Evolutionary conservation across 2,113 vertebrate genomes (phyloP).

Genomic region (Myrmecobius fasciatus): DNA sequence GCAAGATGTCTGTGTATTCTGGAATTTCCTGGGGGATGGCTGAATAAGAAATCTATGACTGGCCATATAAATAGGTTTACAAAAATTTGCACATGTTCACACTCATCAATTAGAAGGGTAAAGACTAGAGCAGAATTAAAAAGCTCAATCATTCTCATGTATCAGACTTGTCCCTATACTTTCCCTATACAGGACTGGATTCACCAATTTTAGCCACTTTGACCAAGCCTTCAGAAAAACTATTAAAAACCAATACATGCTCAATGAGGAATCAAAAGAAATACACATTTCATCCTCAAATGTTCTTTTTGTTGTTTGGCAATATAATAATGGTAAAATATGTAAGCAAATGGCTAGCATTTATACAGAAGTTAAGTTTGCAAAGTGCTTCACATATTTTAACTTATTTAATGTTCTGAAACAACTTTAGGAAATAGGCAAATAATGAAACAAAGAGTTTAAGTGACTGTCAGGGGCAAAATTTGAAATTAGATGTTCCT

Average conservation of each 20-base stretch:
- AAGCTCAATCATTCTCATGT: background rate
- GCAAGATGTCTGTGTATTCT: background rate
- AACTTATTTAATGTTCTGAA: background rate
- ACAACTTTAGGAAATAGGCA: background rate
- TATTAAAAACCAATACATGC: background rate
- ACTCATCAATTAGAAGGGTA: background rate
- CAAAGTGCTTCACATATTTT: background rate
- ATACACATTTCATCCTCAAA: background rate
- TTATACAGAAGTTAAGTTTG: background rate
- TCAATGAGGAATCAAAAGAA: background rate
- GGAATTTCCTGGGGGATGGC: background rate
- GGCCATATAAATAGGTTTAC: background rate
- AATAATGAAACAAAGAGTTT: background rate
- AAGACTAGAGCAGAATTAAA: background rate
- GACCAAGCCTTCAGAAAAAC: background rate
- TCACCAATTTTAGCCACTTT: background rate
- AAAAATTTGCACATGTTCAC: background rate
- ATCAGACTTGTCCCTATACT: background rate
- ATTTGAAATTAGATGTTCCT: background rate
- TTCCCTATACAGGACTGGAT: background rate
- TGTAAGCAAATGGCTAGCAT: background rate
- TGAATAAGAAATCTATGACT: background rate
- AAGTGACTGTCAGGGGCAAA: background rate
- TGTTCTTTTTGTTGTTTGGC: background rate
- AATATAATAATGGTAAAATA: background rate